Percentiles rank a stretch among this genome's conserved stretches.
phyloP scores from a whole-genome alignment of 2,888 invertebrate genomes.

The Microctonus hyperodae region DNA sequence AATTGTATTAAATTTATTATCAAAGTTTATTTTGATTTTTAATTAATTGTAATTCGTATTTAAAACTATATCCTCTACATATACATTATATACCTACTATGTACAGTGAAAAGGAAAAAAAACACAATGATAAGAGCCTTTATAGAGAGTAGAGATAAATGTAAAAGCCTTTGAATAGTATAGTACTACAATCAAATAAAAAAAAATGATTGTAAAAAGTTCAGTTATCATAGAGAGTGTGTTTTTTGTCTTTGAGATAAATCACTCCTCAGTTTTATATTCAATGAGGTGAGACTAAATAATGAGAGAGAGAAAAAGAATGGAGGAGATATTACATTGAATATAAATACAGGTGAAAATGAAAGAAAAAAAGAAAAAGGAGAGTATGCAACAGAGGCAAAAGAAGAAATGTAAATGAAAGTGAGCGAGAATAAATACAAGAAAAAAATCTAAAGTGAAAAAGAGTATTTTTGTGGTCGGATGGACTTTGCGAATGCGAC shows the following conservation, averaged over 20 bases:
- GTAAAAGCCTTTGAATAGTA: slow-evolving; percentile 13
- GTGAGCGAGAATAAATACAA: slow-evolving; percentile 5
- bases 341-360: neutral
- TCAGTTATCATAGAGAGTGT: slow-evolving; percentile 9
- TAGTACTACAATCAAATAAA: neutral
- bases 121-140: neutral
- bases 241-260: slow-evolving; percentile 15
- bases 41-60: neutral
- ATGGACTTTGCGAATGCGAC: slow-evolving; percentile 18
- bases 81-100: no score
- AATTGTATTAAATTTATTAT: neutral
- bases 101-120: neutral
- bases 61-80: neutral
- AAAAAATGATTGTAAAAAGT: slow-evolving; percentile 19
- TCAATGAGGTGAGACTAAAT: slow-evolving; percentile 18
- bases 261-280: slow-evolving; percentile 19
- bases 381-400: slow-evolving; percentile 12
- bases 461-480: slow-evolving; percentile 21
- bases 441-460: slow-evolving; percentile 9
- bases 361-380: slow-evolving; percentile 17
- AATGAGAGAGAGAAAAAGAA: slow-evolving; percentile 1
- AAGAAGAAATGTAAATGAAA: neutral
- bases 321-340: neutral
- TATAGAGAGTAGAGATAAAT: slow-evolving; percentile 9
- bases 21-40: neutral